Percentiles rank a stretch among this genome's conserved stretches.
These are phyloP conservation scores for Macropis europaea DNA, from an alignment of 2,888 invertebrate species.

Conservation along the genomic window DNA sequence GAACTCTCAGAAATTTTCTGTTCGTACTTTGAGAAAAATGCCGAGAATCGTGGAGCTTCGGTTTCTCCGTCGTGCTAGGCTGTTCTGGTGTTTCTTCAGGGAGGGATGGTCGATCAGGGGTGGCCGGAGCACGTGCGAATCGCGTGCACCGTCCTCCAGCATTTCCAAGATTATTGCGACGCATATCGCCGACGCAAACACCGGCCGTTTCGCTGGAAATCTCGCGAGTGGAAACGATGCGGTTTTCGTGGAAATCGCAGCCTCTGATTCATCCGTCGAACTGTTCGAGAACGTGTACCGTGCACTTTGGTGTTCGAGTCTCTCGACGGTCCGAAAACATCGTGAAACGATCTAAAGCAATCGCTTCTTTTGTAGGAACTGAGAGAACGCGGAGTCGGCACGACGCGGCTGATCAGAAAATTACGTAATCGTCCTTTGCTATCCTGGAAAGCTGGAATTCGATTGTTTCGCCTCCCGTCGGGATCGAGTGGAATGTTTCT, in stretches of 20 bases:
- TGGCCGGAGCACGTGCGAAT: constrained; percentile 36
- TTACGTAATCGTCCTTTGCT: constrained; percentile 32
- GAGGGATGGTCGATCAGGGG: too few species aligned
- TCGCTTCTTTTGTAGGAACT: background rate
- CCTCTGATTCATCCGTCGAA: constrained; percentile 6
- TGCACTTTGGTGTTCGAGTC: background rate
- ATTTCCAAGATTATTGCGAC: constrained; percentile 7
- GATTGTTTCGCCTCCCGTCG: too few species aligned
- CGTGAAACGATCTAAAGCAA: background rate
- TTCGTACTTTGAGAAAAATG: too few species aligned
- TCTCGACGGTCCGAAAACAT: background rate
- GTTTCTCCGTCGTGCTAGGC: too few species aligned
- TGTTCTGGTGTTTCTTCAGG: too few species aligned
- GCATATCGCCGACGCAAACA: constrained; percentile 28
- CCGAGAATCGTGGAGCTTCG: too few species aligned
- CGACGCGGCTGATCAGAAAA: constrained; percentile 7
- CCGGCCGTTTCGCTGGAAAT: constrained; percentile 2
- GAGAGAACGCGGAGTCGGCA: background rate
- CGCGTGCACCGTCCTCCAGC: constrained; percentile 23
- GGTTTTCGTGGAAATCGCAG: background rate
- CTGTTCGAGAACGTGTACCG: background rate
- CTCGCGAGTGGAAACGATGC: background rate
- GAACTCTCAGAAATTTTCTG: too few species aligned
- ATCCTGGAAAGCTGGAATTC: background rate
- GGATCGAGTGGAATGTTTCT: too few species aligned